Conservation (phyloP, 2,113 vertebrate species). For the Stomatorhinus ivindoensis region DNA sequence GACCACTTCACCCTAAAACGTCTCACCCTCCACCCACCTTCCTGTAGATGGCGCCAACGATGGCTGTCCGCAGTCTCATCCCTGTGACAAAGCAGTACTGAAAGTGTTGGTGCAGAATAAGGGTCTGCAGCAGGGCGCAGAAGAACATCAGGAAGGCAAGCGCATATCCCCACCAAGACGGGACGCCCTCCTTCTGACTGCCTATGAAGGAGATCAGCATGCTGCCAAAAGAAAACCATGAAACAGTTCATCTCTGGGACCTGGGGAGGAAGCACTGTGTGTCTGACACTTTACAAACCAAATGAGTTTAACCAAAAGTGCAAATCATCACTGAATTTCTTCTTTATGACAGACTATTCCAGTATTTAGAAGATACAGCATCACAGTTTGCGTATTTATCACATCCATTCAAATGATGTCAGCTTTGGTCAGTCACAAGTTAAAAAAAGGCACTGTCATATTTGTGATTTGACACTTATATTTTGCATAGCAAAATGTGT, state of each 20-base stretch:
- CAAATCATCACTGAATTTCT: background rate
- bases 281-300: background rate
- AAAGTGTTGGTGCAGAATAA: conserved; percentile 81
- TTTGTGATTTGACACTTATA: conserved; percentile 8
- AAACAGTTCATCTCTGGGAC: background rate
- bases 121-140: conserved; percentile 72
- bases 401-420: conserved; percentile 8
- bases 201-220: conserved; percentile 76
- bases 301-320: background rate
- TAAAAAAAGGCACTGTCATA: background rate
- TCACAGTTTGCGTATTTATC: background rate
- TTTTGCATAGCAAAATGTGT: conserved; percentile 29
- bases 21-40: conserved; percentile 64
- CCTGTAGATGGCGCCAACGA: conserved; percentile 82
- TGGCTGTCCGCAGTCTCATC: conserved; percentile 76
- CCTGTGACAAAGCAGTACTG: conserved; percentile 79
- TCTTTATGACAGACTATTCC: background rate
- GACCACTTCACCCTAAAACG: background rate
- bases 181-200: conserved; percentile 51
- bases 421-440: background rate
- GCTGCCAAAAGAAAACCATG: conserved; percentile 44
- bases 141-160: conserved; percentile 85
- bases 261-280: background rate
- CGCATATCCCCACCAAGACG: conserved; percentile 85
- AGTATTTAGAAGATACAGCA: background rate